Conservation (phyloP, 2,888 invertebrate genomes). For the Drosophila meridiana region DNA sequence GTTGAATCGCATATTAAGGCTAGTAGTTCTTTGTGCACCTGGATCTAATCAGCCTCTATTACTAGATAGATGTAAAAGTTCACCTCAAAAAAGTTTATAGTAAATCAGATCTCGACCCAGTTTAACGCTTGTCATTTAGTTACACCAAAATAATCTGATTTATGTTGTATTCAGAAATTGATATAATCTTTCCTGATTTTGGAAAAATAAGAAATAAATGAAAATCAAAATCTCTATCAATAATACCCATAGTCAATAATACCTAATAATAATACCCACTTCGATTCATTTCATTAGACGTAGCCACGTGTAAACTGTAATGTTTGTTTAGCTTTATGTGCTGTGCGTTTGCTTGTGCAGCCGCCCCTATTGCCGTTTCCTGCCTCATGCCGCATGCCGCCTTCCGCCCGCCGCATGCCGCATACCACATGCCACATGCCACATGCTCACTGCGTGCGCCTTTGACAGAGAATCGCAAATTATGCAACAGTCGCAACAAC, state of each 20-base stretch:
- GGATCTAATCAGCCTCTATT: background rate
- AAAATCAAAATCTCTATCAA: background rate
- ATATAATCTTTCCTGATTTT: background rate
- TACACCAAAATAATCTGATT: too few species aligned
- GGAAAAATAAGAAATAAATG: background rate
- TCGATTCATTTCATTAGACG: background rate
- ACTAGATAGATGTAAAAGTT: background rate
- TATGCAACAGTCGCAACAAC: conserved; percentile 65
- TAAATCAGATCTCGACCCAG: too few species aligned
- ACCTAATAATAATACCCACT: background rate
- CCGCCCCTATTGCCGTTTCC: conserved; percentile 47
- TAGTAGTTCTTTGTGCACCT: background rate
- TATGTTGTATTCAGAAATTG: background rate
- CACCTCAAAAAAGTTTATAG: background rate
- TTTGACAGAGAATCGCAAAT: conserved; percentile 58
- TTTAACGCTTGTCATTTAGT: too few species aligned
- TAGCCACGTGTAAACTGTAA: conserved; percentile 20
- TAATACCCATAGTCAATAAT: background rate
- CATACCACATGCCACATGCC: conserved; percentile 31
- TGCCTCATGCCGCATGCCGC: conserved; percentile 20
- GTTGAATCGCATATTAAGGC: background rate
- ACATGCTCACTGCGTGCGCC: conserved; percentile 41
- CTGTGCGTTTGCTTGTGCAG: conserved; percentile 31
- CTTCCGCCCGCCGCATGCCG: conserved; percentile 15
- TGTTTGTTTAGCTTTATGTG: conserved; percentile 23